Conservation (phyloP, 2,888 invertebrate species). For the Abscondita cerata region DNA sequence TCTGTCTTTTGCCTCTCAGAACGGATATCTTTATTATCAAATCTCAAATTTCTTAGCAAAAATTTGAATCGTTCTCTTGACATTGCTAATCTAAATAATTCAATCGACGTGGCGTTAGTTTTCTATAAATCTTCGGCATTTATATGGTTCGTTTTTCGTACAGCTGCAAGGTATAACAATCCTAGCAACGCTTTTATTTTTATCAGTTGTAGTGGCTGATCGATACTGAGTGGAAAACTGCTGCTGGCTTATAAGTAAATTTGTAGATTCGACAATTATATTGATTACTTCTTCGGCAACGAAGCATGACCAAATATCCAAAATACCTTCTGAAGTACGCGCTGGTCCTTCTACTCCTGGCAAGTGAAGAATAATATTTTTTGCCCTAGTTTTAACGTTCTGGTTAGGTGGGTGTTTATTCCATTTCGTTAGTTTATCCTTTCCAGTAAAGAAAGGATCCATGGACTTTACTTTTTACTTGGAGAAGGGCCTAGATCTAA, state of each 20-base stretch:
- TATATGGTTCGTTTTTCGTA: no score
- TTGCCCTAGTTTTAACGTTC: background rate
- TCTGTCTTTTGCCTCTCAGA: background rate
- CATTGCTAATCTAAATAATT: background rate
- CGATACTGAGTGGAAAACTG: background rate
- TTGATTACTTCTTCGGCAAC: background rate
- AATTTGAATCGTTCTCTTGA: no score
- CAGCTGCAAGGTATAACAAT: no score
- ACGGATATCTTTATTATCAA: background rate
- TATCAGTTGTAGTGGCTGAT: background rate
- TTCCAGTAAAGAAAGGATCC: no score
- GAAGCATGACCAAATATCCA: background rate
- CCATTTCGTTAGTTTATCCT: no score
- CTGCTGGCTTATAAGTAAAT: no score
- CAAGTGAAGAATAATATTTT: background rate
- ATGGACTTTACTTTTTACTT: background rate
- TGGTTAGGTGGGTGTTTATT: no score
- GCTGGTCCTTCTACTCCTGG: no score
- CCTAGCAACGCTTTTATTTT: no score
- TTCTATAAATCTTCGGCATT: no score
- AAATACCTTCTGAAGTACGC: no score
- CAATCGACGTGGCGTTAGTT: background rate
- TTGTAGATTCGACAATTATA: background rate
- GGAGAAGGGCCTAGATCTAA: background rate
- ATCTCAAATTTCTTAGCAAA: no score